Percentiles rank a stretch among this genome's conserved stretches.
These are phyloP conservation scores for Epizoanthus rinbou DNA, from an alignment of 92 coral and sea anemone species.

Conservation along the genomic window DNA sequence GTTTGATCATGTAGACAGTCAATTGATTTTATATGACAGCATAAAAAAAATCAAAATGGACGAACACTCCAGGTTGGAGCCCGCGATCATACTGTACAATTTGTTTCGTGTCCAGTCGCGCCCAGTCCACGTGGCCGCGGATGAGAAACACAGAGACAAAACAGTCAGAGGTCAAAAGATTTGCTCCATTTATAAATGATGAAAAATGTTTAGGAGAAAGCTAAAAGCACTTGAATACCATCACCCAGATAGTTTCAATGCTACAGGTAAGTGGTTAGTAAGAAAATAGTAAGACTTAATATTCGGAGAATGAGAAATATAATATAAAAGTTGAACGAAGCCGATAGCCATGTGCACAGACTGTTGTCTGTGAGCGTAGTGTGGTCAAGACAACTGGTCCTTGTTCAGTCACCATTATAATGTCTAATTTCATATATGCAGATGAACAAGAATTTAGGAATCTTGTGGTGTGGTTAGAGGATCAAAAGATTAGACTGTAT, in stretches of 20 bases:
- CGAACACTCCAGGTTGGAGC: not conserved
- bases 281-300: conserved; percentile 30
- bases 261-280: conserved; percentile 45
- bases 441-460: conserved; percentile 84
- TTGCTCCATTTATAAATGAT: not conserved
- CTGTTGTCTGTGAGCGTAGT: no score
- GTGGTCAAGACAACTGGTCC: no score
- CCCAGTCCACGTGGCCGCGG: conserved; percentile 33
- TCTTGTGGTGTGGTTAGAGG: conserved; percentile 94
- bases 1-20: no score
- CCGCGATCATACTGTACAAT: conserved; percentile 1
- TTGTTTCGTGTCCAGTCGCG: not conserved
- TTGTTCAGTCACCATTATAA: no score
- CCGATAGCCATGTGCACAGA: no score
- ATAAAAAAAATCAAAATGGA: no score
- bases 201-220: conserved; percentile 81
- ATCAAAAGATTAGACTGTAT: conserved; percentile 84
- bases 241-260: conserved; percentile 80
- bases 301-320: not conserved
- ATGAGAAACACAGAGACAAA: no score
- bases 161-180: no score
- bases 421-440: conserved; percentile 25
- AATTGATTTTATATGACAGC: not conserved
- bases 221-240: conserved; percentile 91
- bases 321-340: no score